Base-by-base conservation (phyloP, 2,797 vertebrate species). In the Netta rufina region DNA sequence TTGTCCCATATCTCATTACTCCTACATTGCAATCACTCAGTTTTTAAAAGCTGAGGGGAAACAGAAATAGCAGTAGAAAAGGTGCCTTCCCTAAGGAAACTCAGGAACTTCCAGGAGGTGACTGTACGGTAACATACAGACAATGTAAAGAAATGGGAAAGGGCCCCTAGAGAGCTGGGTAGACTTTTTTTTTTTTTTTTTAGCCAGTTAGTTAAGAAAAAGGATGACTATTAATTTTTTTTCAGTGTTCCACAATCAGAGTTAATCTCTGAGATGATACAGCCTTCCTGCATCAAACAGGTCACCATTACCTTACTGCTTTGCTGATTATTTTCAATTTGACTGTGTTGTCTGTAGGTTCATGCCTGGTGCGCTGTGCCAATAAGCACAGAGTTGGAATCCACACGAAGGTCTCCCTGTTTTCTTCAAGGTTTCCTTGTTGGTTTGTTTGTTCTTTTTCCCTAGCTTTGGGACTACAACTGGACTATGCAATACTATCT, bases 291-390 rank as follows among this genome's bases (percentile, higher is more conserved):
- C n/a, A 21, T 14, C 20, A 7, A 38, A 22, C 8, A 20, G 38
- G 8, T 62, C 13, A 4, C 51, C 18, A 1, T 51, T 19, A 6
- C 45, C 14, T 0, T n/a, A 5, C 25, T 0, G 3, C 58, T 60
- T 33, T 54, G 30, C 43, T 67, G 18, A 21, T 19, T 36, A 25
- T 13, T 53, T 22, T 13, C 30, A 5, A 1, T 41, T 24, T 16
- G 18, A 30, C 5, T 1, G 8, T 20, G 24, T 49, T 49, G 24
- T 49, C 49, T 2, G 4, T 49, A 49, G 49, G 49, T 49, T 49
- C 13, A 24, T 25, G 49, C 13, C 24, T 49, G 49, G 24, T 25
- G 24, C 3, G 13, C 24, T 49, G 49, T 3, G 13, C 13, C 49
- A 49, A 24, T 49, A 49, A 49, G 49, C 24, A 24, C 47, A 49